Evolutionary conservation across 2,888 invertebrate genomes (phyloP).

Genomic region (Tachystola acroxantha): DNA sequence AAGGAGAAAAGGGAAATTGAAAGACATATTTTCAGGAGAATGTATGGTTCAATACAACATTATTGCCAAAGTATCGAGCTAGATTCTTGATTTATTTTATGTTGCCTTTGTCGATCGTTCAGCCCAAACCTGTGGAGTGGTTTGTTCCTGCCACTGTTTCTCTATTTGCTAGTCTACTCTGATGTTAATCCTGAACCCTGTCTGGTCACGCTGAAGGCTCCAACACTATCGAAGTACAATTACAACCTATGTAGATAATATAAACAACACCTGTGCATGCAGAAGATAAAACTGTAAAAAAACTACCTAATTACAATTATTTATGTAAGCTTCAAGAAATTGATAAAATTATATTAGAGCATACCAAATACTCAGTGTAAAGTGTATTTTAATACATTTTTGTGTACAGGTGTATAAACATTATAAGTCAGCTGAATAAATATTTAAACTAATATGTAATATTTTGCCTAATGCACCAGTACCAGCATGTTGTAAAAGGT

Average conservation of each 20-base stretch:
- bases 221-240: too few relatives aligned
- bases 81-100: slow-evolving; percentile 49
- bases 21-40: slow-evolving; percentile 91
- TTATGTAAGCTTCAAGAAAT: too few relatives aligned
- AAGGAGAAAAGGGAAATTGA: slow-evolving; percentile 90
- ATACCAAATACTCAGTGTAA: too few relatives aligned
- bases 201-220: too few relatives aligned
- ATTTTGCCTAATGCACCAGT: not conserved
- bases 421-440: not conserved
- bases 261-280: too few relatives aligned
- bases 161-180: not conserved
- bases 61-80: slow-evolving; percentile 69
- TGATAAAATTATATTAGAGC: too few relatives aligned
- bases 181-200: too few relatives aligned
- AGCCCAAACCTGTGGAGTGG: slow-evolving; percentile 27
- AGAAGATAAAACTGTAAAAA: too few relatives aligned
- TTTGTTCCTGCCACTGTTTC: slow-evolving; percentile 6
- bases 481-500: not conserved
- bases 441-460: not conserved
- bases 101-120: slow-evolving; percentile 34
- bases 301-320: too few relatives aligned
- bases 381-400: too few relatives aligned
- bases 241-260: too few relatives aligned
- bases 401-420: too few relatives aligned
- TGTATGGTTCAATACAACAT: slow-evolving; percentile 82